These are phyloP conservation scores for Bombus pascuorum DNA, from an alignment of 1,140 invertebrate genomes.

Conservation along the genomic window DNA sequence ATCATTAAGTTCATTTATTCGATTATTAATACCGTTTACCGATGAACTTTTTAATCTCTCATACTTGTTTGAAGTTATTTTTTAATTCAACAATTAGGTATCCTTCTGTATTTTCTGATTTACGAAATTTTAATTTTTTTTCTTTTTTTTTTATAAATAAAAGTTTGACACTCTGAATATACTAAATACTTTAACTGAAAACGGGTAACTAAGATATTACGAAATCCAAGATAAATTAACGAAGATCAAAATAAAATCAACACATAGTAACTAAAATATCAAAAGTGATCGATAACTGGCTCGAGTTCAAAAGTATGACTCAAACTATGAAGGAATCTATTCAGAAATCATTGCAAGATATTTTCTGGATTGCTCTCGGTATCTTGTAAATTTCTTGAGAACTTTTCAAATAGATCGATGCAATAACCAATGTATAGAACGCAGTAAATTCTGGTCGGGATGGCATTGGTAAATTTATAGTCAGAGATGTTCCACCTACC, in stretches of 20 bases:
- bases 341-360: neutral
- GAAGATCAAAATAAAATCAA: neutral
- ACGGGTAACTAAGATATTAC: neutral
- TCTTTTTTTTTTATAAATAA: neutral
- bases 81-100: neutral
- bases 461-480: neutral
- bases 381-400: neutral
- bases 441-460: neutral
- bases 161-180: too few relatives aligned
- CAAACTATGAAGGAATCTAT: neutral
- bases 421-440: neutral
- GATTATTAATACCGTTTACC: neutral
- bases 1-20: neutral
- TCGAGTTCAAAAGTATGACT: neutral
- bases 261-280: fast-evolving
- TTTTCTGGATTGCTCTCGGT: neutral
- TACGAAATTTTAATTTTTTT: neutral
- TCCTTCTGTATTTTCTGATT: neutral
- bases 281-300: neutral
- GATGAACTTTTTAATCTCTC: too few relatives aligned
- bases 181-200: too few relatives aligned
- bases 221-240: neutral
- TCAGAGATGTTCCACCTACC: neutral
- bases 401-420: neutral
- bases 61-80: neutral